Evolutionary conservation across 2,113 vertebrate species (phyloP), one percentile per base, ranked within the genome.

Genomic region (Microtus oregoni): DNA sequence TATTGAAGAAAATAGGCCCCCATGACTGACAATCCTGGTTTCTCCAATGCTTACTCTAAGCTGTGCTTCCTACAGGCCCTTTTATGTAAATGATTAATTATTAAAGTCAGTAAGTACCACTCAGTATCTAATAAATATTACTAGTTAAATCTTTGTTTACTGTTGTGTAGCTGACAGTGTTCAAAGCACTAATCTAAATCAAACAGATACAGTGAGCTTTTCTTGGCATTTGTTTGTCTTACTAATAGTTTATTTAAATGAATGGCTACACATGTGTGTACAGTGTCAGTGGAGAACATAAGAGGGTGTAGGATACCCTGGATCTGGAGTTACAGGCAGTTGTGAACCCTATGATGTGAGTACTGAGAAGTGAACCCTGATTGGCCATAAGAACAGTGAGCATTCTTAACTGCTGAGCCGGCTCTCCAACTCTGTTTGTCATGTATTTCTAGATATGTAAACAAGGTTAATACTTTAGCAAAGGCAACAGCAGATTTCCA

Each of bases 141-240:
- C 83, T 15, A 86, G 35, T 79, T 95, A 50, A 94, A 79, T 90
- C 50, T 55, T 86, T 50, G 38, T 61, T 75, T 92, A 75, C 26
- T 86, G 13, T 61, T 68, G 26, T 11, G 67, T 41, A 76, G 24
- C 77, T 63, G 15, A 50, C 52, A 20, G 30, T 5, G 6, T 52
- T 44, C 41, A 63, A 44, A 79, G 32, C 52, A 61, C 61, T 38
- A 87, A 83, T 28, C 86, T 47, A 88, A 83, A 83, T 28, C 86
- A 92, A 17, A 47, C 35, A 47, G 47, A 35, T 83, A 35, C 35
- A 76, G 0, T 96, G 61, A 89, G 28, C 32, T 82, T 91, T 50
- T 52, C 94, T 95, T 91, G 89, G 44, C 14, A 20, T 91, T 82
- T 78, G 47, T 68, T 94, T 89, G 35, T 72, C 9, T 55, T 88